Evolutionary conservation across 2,797 vertebrate genomes (phyloP).

Genomic region (Knipowitschia caucasica): DNA sequence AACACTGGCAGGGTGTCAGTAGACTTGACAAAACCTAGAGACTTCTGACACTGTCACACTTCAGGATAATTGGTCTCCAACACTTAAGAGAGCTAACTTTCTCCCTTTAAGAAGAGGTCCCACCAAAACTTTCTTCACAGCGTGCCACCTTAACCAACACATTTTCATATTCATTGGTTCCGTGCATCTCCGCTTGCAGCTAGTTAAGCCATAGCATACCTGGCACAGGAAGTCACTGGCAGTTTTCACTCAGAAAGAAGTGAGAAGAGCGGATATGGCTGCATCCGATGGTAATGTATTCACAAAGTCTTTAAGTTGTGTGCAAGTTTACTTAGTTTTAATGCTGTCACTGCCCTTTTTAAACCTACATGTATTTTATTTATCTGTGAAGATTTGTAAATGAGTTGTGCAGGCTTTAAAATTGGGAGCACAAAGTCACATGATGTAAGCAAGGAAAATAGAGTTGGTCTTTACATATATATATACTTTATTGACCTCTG

Average conservation of each 20-base stretch:
- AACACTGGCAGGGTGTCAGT: conserved; percentile 75
- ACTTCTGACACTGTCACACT: conserved; percentile 74
- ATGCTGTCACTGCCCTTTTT: background rate
- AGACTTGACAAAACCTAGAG: conserved; percentile 73
- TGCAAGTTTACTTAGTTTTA: background rate
- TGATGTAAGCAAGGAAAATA: too few relatives aligned
- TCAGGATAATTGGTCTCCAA: conserved; percentile 68
- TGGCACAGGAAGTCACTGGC: conserved; percentile 53
- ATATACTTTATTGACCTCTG: too few relatives aligned
- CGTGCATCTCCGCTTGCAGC: conserved; percentile 16
- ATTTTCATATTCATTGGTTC: conserved; percentile 44
- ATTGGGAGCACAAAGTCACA: too few relatives aligned
- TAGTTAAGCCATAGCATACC: conserved; percentile 40
- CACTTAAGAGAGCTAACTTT: conserved; percentile 69
- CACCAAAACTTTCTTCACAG: conserved; percentile 68
- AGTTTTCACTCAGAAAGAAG: conserved; percentile 34
- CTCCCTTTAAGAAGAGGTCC: conserved; percentile 56
- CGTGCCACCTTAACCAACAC: conserved; percentile 63
- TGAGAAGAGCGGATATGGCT: conserved; percentile 7
- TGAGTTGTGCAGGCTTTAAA: too few relatives aligned
- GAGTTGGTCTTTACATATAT: too few relatives aligned
- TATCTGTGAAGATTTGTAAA: too few relatives aligned
- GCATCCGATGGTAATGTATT: conserved; percentile 1
- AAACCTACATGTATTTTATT: too few relatives aligned
- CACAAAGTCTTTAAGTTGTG: background rate